Base-by-base conservation (phyloP, 2,888 invertebrate species). In the Nemoura dubitans region DNA sequence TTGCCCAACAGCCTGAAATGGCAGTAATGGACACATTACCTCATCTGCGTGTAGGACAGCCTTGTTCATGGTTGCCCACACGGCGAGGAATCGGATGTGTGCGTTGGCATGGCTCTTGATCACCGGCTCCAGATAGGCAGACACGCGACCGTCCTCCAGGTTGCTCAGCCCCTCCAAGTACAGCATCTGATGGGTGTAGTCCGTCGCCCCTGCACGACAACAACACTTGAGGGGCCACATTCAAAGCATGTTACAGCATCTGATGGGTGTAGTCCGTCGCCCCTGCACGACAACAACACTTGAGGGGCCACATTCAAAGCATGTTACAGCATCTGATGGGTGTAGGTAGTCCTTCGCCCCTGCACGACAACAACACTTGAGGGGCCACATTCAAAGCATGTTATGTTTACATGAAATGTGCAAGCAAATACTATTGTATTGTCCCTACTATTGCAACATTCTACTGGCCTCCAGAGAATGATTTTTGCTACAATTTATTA, bases 81-180 rank as follows among this genome's bases (percentile, higher is more conserved):
- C 94, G 0, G 96, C 95, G 90, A 95, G 93, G n/a, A 95, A 94
- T 81, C 96, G 92, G 86, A 95, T 94, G 88, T 95, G 95, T 0
- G 93, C 90, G 16, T 90, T 89, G 1, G 90, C 88, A 28, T 92
- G 91, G 0, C 91, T 91, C 16, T 89, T 89, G 14, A 93, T 90
- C 25, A 93, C 92, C 14, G 93, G 93, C 87, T 92, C 92, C 88
- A 93, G 90, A 89, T 93, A 93, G 84, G 92, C 92, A 42, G 92
- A 91, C 0, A 94, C 94, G 89, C 93, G 92, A 5, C 93, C 93
- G 30, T 94, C 89, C 89, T 94, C 93, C 86, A 94, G 92, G 89
- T 96, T 96, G 88, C 95, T 94, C 0, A 96, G 91, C 0, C 95
- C 96, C 90, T 95, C 95, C 0, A 96, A 92, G 93, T 95, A 96